Evolutionary conservation across 2,888 invertebrate genomes (phyloP).

Genomic region (Lamellibrachia satsuma): DNA sequence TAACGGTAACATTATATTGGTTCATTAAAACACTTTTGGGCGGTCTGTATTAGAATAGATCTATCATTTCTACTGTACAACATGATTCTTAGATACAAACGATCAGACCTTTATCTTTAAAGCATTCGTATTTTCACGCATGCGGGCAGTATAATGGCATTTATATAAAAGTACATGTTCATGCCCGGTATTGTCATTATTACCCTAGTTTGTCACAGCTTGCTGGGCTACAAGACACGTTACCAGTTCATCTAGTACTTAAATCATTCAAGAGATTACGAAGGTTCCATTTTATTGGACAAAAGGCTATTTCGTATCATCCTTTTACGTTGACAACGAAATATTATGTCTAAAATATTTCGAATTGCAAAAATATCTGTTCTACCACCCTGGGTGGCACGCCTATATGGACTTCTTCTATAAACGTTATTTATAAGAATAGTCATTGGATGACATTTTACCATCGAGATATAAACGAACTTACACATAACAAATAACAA

Average conservation of each 20-base stretch:
- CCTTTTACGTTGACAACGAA: background rate
- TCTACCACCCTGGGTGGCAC: background rate
- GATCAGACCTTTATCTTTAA: background rate
- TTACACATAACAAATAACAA: background rate
- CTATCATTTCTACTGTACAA: too few species aligned
- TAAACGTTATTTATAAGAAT: background rate
- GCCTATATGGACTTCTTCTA: background rate
- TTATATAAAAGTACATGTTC: background rate
- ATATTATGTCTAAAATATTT: background rate
- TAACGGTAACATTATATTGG: too few species aligned
- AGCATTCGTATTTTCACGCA: background rate
- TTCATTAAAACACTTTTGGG: too few species aligned
- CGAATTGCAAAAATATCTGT: background rate
- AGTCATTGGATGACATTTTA: background rate
- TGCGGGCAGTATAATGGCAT: too few species aligned
- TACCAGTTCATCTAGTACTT: too few species aligned
- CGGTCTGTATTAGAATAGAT: too few species aligned
- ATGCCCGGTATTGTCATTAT: background rate
- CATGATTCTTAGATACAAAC: too few species aligned
- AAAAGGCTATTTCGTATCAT: background rate
- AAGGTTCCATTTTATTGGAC: background rate
- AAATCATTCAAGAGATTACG: background rate
- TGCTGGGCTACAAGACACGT: too few species aligned
- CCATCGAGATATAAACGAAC: background rate
- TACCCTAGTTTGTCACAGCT: background rate